Evolutionary conservation across 2,797 vertebrate species (phyloP).

Genomic region (Sternarchorhynchus goeldii): DNA sequence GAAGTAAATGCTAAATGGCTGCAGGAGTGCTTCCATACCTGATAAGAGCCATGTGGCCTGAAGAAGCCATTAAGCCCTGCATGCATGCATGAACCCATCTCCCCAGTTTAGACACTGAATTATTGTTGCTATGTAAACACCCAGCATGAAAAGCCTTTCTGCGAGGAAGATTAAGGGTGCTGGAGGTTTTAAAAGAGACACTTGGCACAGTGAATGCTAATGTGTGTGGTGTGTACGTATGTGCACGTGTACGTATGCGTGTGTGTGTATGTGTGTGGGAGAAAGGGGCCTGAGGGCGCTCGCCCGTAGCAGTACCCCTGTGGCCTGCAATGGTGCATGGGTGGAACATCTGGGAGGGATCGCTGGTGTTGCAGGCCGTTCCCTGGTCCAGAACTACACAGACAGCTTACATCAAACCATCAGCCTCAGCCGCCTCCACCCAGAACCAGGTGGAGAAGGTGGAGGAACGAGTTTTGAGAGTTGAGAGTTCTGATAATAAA

Average conservation of each 20-base stretch:
- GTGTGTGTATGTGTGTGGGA: not conserved
- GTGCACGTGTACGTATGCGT: not conserved
- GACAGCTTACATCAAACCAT: conserved; percentile 12
- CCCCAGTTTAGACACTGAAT: conserved; percentile 16
- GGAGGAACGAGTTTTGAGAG: not conserved
- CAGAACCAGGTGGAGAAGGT: not conserved
- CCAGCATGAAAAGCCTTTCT: conserved; percentile 26
- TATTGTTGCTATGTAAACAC: conserved; percentile 26
- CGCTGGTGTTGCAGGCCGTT: conserved; percentile 20
- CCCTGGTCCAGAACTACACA: conserved; percentile 25
- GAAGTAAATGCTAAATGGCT: conserved; percentile 18
- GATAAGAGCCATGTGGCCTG: conserved; percentile 21
- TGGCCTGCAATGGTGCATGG: conserved; percentile 5
- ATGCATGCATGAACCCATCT: conserved; percentile 34
- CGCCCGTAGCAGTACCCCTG: conserved; percentile 21
- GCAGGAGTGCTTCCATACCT: conserved; percentile 12
- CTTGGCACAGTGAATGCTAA: conserved; percentile 18
- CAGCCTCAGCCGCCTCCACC: conserved; percentile 8
- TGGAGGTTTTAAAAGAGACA: conserved; percentile 6
- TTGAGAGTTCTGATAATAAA: not conserved
- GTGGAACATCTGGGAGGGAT: not conserved
- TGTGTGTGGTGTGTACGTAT: not conserved
- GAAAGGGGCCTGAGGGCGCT: not conserved
- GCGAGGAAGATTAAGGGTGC: conserved; percentile 12
- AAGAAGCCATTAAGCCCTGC: conserved; percentile 24